Evolutionary conservation across 2,888 invertebrate genomes (phyloP), one percentile per base, ranked within the genome.

Genomic region (Listrodromus nycthemerus): DNA sequence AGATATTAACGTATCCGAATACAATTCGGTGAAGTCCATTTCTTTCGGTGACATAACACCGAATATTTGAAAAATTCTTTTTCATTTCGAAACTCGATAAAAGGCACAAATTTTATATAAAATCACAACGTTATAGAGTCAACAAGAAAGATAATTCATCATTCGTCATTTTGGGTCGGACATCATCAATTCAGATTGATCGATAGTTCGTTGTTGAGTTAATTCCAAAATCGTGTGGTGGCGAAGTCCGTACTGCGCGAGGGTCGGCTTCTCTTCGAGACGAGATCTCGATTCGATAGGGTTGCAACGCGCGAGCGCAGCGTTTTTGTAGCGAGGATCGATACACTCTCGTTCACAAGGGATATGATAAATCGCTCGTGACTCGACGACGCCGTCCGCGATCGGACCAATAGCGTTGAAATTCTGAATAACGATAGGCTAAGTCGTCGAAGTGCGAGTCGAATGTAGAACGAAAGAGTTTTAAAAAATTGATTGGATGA

Each of bases 291-390:
- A 66, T 41, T 30, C 41, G 13, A 21, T 52, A 52, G 33, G 50
- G 27, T 79, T 41, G 61, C 16, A 73, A 71, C 58, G 80, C 73
- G 80, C 73, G 73, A 83, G 80, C 80, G 80, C 80, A 66, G 63
- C 61, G 58, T 66, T 52, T 55, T 61, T 52, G 33, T 52, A n/a
- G 41, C 76, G 48, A 16, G 63, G 55, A 80, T 80, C 77, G 79
- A 83, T 83, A 83, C n/a, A 10, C 24, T 50, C 50, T 50, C 7
- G 50, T 19, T 19, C 19, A 55, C 41, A 55, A 52, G 27, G 19
- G 37, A 78, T 66, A 33, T 27, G 41, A 21, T 33, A 55, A 66
- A 78, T 70, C 55, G 52, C 71, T 77, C 65, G 65, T 33, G 55
- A 61, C 65, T 74, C 73, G 71, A 79, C 69, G 61, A 77, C 79